Percentiles rank a stretch among this genome's conserved stretches.
phyloP scores from a whole-genome alignment of 2,113 vertebrate species.

The Myanophis thanlyinensis region DNA sequence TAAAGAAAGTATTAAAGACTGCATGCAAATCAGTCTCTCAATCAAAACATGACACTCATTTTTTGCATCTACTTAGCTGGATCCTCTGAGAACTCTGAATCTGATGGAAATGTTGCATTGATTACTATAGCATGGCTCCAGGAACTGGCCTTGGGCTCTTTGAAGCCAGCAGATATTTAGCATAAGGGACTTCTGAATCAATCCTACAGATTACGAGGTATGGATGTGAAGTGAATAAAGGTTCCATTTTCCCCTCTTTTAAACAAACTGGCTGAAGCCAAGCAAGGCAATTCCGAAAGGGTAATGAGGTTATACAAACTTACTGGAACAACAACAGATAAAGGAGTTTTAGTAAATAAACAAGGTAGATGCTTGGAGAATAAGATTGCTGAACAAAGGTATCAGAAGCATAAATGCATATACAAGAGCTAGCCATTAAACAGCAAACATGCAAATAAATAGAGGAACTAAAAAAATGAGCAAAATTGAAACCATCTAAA shows the following conservation, averaged over 20 bases:
- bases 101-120: not conserved
- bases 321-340: not conserved
- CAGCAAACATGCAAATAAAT: not conserved
- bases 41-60: not conserved
- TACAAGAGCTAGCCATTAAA: not conserved
- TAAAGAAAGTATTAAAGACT: not conserved
- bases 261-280: not conserved
- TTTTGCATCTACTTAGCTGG: not conserved
- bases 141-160: not conserved
- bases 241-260: not conserved
- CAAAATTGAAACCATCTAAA: not conserved
- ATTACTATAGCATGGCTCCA: not conserved
- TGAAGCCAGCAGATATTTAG: constrained; percentile 5
- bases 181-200: not conserved
- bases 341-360: not conserved
- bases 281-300: not conserved
- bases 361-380: not conserved
- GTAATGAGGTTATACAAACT: not conserved
- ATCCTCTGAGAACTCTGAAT: not conserved
- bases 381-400: not conserved
- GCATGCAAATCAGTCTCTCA: not conserved
- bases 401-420: not conserved
- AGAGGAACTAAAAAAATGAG: not conserved
- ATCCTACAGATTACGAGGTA: not conserved
- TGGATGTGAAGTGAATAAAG: not conserved